Evolutionary conservation across 2,888 invertebrate genomes (phyloP).

Genomic region (Opisthograptis luteolata): DNA sequence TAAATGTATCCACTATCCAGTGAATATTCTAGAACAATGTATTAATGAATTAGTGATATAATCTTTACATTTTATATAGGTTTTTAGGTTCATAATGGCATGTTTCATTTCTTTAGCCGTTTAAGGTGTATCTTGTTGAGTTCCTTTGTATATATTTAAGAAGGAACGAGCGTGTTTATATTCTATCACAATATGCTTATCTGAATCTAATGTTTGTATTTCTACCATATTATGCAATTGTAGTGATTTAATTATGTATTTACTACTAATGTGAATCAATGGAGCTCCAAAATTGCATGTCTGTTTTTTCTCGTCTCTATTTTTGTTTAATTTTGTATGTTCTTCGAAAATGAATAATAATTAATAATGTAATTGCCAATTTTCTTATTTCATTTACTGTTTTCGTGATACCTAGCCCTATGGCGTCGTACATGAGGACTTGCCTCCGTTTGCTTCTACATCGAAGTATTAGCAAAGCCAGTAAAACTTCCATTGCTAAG

Average conservation of each 20-base stretch:
- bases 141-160: not conserved
- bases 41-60: not conserved
- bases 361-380: not conserved
- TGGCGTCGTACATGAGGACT: not conserved
- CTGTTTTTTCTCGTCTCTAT: not conserved
- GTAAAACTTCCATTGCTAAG: too few species aligned
- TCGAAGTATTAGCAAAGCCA: too few species aligned
- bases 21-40: not conserved
- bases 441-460: too few species aligned
- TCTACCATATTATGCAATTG: not conserved
- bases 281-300: constrained; percentile 17
- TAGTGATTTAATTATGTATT: not conserved
- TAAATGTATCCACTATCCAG: too few species aligned
- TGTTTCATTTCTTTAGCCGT: not conserved
- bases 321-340: constrained; percentile 11
- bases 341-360: not conserved
- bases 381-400: not conserved
- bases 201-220: not conserved
- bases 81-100: not conserved
- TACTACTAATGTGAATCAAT: not conserved
- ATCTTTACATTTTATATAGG: not conserved
- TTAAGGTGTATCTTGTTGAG: not conserved
- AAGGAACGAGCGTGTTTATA: not conserved
- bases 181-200: not conserved
- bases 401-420: not conserved